These are phyloP conservation scores for Eupeodes luniger DNA, from an alignment of 2,888 invertebrate genomes.

Conservation along the genomic window DNA sequence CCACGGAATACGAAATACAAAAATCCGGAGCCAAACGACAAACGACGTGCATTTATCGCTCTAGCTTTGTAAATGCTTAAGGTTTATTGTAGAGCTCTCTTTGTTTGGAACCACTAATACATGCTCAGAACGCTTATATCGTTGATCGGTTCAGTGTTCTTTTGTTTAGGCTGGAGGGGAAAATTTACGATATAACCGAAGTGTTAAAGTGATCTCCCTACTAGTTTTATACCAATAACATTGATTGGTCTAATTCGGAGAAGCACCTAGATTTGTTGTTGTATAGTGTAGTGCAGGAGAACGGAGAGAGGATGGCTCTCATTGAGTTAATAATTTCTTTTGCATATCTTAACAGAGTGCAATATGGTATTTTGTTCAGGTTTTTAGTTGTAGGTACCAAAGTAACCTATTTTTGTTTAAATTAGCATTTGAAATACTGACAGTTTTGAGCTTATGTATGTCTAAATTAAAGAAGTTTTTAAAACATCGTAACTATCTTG, in stretches of 20 bases:
- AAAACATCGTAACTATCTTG: too few species aligned
- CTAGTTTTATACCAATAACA: slow-evolving; percentile 31
- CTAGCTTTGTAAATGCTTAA: slow-evolving; percentile 35
- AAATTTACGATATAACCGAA: slow-evolving; percentile 30
- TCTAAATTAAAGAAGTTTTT: too few species aligned
- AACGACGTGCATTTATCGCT: slow-evolving; percentile 43
- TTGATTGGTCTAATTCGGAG: slow-evolving; percentile 38
- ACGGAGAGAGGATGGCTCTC: not conserved
- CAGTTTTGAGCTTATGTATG: too few species aligned
- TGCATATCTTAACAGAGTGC: not conserved
- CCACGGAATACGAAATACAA: slow-evolving; percentile 39
- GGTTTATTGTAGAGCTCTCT: slow-evolving; percentile 34
- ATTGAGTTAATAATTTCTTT: not conserved
- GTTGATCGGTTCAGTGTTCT: slow-evolving; percentile 37
- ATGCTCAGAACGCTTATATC: slow-evolving; percentile 6
- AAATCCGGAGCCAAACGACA: slow-evolving; percentile 34
- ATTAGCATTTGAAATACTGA: slow-evolving; percentile 13
- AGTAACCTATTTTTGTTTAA: slow-evolving; percentile 14
- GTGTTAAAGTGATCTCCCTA: slow-evolving; percentile 39
- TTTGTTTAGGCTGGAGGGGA: slow-evolving; percentile 9
- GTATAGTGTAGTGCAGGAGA: not conserved
- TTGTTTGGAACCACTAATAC: slow-evolving; percentile 53
- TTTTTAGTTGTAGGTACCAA: slow-evolving; percentile 8
- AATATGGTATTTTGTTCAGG: slow-evolving; percentile 7
- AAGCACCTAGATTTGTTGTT: not conserved